Evolutionary conservation across 2,888 invertebrate genomes (phyloP).

Genomic region (Apamea monoglypha): DNA sequence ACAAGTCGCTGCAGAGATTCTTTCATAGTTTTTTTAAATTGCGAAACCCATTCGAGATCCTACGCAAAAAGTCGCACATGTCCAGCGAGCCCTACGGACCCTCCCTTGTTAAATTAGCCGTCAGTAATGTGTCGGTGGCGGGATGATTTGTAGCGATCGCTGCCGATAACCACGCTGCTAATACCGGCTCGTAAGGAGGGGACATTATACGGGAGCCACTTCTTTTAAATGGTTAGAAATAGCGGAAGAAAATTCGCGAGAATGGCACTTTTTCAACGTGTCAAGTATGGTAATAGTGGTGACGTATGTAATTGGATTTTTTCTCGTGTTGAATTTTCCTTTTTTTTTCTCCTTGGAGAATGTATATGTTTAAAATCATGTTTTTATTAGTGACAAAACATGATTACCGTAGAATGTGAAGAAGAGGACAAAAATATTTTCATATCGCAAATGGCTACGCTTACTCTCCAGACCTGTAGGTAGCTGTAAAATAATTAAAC

Average conservation of each 20-base stretch:
- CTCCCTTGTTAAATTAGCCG: conserved; percentile 77
- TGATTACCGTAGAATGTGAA: neutral
- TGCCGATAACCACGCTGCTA: conserved; percentile 71
- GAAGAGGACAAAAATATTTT: neutral
- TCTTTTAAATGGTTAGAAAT: conserved; percentile 38
- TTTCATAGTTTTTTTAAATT: neutral
- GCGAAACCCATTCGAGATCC: neutral
- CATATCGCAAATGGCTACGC: neutral
- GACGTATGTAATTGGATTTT: neutral
- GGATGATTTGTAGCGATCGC: conserved; percentile 79
- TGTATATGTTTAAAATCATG: neutral
- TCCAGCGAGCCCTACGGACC: conserved; percentile 38
- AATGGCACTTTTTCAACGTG: neutral
- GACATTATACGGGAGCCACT: conserved; percentile 30
- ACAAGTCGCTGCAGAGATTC: neutral
- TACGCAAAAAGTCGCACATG: conserved; percentile 32
- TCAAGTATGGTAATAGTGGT: neutral
- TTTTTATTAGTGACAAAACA: neutral
- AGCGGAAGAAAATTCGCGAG: conserved; percentile 10
- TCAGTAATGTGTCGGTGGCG: conserved; percentile 72
- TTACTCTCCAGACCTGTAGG: neutral
- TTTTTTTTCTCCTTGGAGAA: neutral
- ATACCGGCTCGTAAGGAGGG: conserved; percentile 71
- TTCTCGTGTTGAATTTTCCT: neutral
- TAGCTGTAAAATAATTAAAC: neutral